These are phyloP conservation scores for Litocranius walleri DNA, from an alignment of 2,113 vertebrate species.

Conservation along the genomic window DNA sequence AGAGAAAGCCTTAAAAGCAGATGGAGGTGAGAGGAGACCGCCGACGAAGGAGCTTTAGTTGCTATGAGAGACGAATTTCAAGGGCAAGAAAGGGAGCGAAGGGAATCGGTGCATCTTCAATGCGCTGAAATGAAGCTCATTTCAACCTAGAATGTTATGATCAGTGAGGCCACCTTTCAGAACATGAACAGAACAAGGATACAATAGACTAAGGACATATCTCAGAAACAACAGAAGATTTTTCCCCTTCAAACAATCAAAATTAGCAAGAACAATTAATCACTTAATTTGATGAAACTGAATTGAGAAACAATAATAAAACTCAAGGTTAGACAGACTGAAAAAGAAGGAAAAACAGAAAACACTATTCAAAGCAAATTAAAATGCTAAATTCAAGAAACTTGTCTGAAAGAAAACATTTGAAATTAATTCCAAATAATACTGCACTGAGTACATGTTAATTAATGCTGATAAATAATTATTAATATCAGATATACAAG, in stretches of 20 bases:
- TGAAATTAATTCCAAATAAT: background rate
- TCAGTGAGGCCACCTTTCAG: slow-evolving; percentile 28
- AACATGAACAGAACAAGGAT: slow-evolving; percentile 6
- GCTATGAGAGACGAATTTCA: background rate
- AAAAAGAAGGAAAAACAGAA: background rate
- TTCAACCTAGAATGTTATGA: slow-evolving; percentile 8
- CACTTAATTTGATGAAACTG: background rate
- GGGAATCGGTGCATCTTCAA: slow-evolving; percentile 5
- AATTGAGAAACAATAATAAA: background rate
- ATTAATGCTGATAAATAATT: background rate
- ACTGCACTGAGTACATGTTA: background rate
- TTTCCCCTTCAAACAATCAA: background rate
- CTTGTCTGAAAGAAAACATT: background rate
- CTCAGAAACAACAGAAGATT: background rate
- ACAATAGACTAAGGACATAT: background rate
- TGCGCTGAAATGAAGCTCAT: slow-evolving; percentile 5
- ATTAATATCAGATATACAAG: background rate
- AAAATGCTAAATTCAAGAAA: background rate
- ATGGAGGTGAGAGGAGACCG: background rate
- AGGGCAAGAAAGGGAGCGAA: background rate
- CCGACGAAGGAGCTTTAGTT: background rate
- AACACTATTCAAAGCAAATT: background rate
- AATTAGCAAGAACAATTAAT: background rate
- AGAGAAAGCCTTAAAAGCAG: background rate
- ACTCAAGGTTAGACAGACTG: background rate